A percentile compares a stretch with the other conserved stretches of the same genome.
Evolutionary conservation across 2,797 vertebrate species (phyloP).

Genomic region (Falco biarmicus): DNA sequence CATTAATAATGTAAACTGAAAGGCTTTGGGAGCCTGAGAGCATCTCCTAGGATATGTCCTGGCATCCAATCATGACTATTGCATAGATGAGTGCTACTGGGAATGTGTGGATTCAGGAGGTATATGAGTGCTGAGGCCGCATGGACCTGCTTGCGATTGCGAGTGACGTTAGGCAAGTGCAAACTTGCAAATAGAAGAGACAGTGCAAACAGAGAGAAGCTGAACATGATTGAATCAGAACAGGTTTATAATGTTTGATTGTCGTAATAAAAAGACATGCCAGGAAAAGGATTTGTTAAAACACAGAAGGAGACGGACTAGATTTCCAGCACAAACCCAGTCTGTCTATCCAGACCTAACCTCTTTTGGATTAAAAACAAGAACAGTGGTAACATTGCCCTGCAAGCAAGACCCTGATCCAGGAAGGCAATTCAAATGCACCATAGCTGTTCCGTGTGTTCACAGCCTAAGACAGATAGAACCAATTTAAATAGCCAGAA

Average conservation of each 20-base stretch:
- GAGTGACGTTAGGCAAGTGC: not conserved
- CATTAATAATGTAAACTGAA: conserved; percentile 48
- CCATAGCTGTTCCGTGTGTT: not conserved
- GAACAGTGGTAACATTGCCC: fast-evolving
- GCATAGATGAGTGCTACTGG: fast-evolving
- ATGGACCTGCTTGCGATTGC: not conserved
- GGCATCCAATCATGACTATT: not conserved
- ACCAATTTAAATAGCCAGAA: not conserved
- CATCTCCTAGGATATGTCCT: not conserved
- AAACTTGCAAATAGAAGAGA: not conserved
- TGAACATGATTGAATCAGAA: not conserved
- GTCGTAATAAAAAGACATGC: not conserved
- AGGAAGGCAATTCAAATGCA: not conserved
- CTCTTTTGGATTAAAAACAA: not conserved
- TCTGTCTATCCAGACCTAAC: not conserved
- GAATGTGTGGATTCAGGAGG: not conserved
- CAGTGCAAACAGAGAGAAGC: not conserved
- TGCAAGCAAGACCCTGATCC: not conserved
- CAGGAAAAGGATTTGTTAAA: not conserved
- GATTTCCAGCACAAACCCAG: not conserved
- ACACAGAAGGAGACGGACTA: not conserved
- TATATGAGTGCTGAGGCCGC: fast-evolving
- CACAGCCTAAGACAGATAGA: not conserved
- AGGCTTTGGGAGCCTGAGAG: not conserved
- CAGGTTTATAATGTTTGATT: not conserved